Percentiles rank a stretch among this genome's conserved stretches.
Evolutionary conservation across 2,113 vertebrate species (phyloP).

Genomic region (Aptenodytes forsteri): DNA sequence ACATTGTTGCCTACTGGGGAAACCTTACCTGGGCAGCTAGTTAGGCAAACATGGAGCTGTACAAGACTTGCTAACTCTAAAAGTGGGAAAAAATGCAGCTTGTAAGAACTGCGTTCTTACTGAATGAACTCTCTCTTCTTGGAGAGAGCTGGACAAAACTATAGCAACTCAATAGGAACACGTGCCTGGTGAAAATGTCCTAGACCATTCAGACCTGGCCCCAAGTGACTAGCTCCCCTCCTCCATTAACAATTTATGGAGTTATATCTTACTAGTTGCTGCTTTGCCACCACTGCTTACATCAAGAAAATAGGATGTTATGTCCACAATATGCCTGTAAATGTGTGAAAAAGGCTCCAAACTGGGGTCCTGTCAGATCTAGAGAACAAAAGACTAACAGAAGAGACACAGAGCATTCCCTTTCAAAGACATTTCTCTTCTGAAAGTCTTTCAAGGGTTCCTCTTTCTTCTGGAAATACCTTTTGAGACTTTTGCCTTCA

Average conservation of each 20-base stretch:
- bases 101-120: neutral
- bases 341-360: neutral
- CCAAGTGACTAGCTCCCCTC: neutral
- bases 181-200: neutral
- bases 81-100: neutral
- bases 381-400: neutral
- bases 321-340: neutral
- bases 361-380: neutral
- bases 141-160: neutral
- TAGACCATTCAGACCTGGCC: neutral
- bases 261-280: neutral
- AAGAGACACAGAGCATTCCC: neutral
- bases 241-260: neutral
- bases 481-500: neutral
- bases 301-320: neutral
- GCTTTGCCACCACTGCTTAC: neutral
- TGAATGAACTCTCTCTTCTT: neutral
- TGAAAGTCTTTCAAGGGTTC: neutral
- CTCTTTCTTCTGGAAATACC: neutral
- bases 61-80: neutral
- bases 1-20: neutral
- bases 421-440: neutral
- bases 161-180: neutral
- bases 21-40: neutral
- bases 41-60: neutral